Base-by-base conservation (phyloP, 2,113 vertebrate species). In the Apeltes quadracus region DNA sequence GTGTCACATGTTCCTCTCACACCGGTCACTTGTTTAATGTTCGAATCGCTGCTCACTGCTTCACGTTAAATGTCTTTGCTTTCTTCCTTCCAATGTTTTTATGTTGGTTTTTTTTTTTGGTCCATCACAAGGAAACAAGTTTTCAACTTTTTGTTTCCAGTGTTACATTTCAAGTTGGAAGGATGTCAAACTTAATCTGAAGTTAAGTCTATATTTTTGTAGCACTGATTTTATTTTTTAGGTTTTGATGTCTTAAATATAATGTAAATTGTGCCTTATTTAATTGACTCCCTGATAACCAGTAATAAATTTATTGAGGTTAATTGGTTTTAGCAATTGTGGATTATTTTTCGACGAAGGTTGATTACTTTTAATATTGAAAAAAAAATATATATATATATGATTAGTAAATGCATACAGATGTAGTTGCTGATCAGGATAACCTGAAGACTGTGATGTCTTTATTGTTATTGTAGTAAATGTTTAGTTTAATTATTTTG, bases 221-320 rank as follows among this genome's bases (percentile, higher is more conserved):
- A 86, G 62, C 64, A 64, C 68, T 56, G 38, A 69, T 81, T 72
- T 84, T 64, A 74, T 71, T 80, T 18, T 75, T 67, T 32, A 34
- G 69, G 76, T 81, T 74, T 77, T 69, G n/a, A 72, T 73, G 82
- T 78, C 82, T 81, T 25, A 56, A 67, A 72, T 63, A 78, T 86
- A 69, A 79, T 78, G 76, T 91, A 78, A 85, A 85, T 29, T 85
- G 90, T 93, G 90, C 90, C 91, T 93, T 91, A 92, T 90, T 91
- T 90, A 82, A 91, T 82, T 81, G 66, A 81, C 84, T 59, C 85
- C 61, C 70, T 78, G 72, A 81, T 87, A 87, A 87, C 53, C 56
- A 58, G 69, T 54, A 85, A 88, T 92, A 91, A 91, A 90, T 39
- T 38, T 55, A 65, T 59, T 65, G 23, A 51, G 53, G 76, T 50